Evolutionary conservation across 2,888 invertebrate genomes (phyloP), one percentile per base, ranked within the genome.

Genomic region (Microctonus aethiopoides): DNA sequence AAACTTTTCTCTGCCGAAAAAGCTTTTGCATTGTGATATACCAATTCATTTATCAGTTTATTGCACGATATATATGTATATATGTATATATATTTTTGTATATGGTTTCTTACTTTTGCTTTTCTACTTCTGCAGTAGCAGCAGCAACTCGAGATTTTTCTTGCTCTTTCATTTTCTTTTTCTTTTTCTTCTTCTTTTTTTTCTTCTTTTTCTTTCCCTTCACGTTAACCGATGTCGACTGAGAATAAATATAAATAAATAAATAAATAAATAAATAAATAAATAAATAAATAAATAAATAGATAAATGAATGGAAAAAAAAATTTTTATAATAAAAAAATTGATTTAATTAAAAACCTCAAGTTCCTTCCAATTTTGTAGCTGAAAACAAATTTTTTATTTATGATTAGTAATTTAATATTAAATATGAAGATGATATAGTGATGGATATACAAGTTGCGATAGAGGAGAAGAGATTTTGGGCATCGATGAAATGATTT

Each of bases 151-250:
- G 75, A 34, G 74, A 75, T 59, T 73, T 78, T 41, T 77, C 78
- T 32, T 74, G 75, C 64, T 77, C 72, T 71, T 77, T 77, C 75
- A 76, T 79, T 7, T 72, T 68, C 75, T 76, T 78, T 63, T 74
- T 78, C 54, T 70, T 73, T 54, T 72, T 68, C 32, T 74, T 76
- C 34, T 72, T 72, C 24, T 73, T 71, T 36, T 74, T 74, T 20
- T 65, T 59, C 13, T 74, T 75, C 34, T 72, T 72, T 29, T 73
- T 71, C 34, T 74, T 74, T 16, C 63, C 52, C n/a, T 32, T 61
- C 29, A 51, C 67, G 32, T 54, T 39, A 20, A 11, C n/a, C 20
- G 10, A 4, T 11, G 39, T 16, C 16, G 56, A 10, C 66, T 63
- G 29, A n/a, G 3, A 13, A 20, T 39, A 51, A 24, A 9, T 9